phyloP scores from a whole-genome alignment of 2,113 vertebrate species.

The Tamias sibiricus region DNA sequence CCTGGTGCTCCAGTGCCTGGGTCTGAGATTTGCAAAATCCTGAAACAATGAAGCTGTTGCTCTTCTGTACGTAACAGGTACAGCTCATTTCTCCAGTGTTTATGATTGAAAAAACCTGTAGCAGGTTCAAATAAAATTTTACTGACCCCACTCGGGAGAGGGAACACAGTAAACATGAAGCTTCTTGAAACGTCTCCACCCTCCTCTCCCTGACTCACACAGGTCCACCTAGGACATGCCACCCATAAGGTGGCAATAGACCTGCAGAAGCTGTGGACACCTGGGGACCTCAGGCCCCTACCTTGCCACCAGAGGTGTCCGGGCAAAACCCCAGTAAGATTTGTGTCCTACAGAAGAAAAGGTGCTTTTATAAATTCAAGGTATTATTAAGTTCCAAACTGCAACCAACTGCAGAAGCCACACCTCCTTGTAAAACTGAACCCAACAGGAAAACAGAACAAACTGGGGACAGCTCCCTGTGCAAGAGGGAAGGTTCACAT shows the following conservation, averaged over 20 bases:
- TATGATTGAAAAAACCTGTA: neutral
- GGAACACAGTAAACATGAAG: neutral
- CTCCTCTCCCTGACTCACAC: neutral
- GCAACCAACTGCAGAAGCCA: neutral
- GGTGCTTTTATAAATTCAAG: slow-evolving; percentile 12
- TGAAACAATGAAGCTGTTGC: neutral
- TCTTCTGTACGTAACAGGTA: neutral
- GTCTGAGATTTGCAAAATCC: neutral
- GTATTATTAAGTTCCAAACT: slow-evolving; percentile 43
- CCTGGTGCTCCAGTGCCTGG: neutral
- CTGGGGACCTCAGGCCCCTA: neutral
- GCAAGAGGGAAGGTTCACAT: neutral
- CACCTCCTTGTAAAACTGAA: slow-evolving; percentile 14
- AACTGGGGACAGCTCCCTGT: neutral
- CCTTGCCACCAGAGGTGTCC: neutral
- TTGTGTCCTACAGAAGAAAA: slow-evolving; percentile 30
- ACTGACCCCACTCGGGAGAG: neutral
- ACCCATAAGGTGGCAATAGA: neutral
- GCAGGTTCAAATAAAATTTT: neutral
- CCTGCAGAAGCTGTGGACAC: neutral
- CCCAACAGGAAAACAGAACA: neutral
- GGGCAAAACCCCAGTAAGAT: neutral
- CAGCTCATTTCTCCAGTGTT: neutral
- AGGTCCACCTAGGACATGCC: neutral
- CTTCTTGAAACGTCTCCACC: neutral